Percentiles rank a stretch among this genome's conserved stretches.
phyloP scores from a whole-genome alignment of 2,888 invertebrate genomes.

The Melieria omissa region DNA sequence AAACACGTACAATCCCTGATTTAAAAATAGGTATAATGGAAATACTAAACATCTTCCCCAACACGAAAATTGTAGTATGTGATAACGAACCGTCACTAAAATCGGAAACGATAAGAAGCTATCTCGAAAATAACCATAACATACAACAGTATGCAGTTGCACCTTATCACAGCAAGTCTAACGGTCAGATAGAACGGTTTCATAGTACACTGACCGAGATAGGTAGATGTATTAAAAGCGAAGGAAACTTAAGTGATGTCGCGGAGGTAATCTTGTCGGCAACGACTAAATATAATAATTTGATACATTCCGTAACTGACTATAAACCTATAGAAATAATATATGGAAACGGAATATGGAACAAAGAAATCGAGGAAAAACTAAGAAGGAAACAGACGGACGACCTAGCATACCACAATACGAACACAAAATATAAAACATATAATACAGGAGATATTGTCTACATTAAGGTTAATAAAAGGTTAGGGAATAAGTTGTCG shows the following conservation, averaged over 20 bases:
- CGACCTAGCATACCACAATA: background rate
- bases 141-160: slow-evolving; percentile 8
- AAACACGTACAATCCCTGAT: slow-evolving; percentile 15
- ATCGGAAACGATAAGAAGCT: background rate
- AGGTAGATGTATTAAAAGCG: background rate
- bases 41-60: slow-evolving; percentile 1
- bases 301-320: too few species aligned
- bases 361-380: background rate
- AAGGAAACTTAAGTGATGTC: slow-evolving; percentile 1
- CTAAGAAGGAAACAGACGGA: background rate
- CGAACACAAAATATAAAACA: background rate
- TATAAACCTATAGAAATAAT: too few species aligned
- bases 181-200: background rate
- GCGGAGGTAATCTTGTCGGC: background rate
- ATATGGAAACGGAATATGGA: too few species aligned
- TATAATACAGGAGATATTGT: background rate
- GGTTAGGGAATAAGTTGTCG: background rate
- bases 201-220: slow-evolving; percentile 10
- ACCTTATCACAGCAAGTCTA: slow-evolving; percentile 2
- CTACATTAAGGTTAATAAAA: slow-evolving; percentile 11
- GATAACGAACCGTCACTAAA: background rate
- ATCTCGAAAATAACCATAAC: background rate
- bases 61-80: background rate
- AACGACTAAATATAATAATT: too few species aligned
- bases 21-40: slow-evolving; percentile 6